Conservation (phyloP, 2,888 invertebrate species). For the Lissocephala sabroskyi region DNA sequence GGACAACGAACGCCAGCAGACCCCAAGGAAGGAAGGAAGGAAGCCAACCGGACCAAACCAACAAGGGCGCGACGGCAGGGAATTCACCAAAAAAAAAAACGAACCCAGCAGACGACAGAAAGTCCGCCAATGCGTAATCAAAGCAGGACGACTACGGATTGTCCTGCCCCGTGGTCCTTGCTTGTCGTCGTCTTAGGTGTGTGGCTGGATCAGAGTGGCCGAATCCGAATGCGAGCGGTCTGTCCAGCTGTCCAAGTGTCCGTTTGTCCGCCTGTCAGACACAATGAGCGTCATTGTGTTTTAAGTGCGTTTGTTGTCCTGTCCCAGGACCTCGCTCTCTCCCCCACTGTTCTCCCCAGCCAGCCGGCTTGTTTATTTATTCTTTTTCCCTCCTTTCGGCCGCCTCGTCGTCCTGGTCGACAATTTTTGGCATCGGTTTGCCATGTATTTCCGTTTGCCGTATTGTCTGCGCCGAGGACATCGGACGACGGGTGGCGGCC, state of each 20-base stretch:
- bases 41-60: conserved; percentile 1
- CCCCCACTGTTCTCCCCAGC: background rate
- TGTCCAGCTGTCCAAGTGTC: too few relatives aligned
- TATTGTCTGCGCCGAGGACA: conserved; percentile 19
- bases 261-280: conserved; percentile 50
- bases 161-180: conserved; percentile 4
- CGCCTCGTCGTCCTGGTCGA: too few relatives aligned
- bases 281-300: conserved; percentile 65
- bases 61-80: background rate
- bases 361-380: conserved; percentile 49
- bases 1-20: background rate
- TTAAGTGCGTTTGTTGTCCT: conserved; percentile 61
- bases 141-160: conserved; percentile 27
- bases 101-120: conserved; percentile 23
- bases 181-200: conserved; percentile 49
- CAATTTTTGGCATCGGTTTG: conserved; percentile 54
- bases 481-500: background rate
- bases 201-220: conserved; percentile 39
- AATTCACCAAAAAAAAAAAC: too few relatives aligned
- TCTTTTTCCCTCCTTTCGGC: conserved; percentile 43
- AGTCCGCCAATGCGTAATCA: conserved; percentile 55
- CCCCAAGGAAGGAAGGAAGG: conserved; percentile 6
- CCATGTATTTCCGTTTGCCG: conserved; percentile 50
- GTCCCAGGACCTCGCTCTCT: conserved; percentile 2
- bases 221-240: too few relatives aligned